These are phyloP conservation scores for Rhagophthalmus giganteus DNA, from an alignment of 2,888 invertebrate species.

Conservation along the genomic window DNA sequence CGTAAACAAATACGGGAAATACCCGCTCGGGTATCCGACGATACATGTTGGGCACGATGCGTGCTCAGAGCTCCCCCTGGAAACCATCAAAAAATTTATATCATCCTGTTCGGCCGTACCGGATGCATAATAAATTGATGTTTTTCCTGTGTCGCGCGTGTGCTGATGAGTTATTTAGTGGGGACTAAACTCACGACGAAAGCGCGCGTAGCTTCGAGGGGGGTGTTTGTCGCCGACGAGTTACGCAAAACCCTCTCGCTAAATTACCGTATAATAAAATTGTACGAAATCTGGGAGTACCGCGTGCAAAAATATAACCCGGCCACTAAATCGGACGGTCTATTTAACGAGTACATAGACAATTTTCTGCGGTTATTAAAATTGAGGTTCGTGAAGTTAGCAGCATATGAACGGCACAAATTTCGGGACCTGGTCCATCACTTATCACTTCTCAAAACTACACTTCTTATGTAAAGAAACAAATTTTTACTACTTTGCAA, in stretches of 20 bases:
- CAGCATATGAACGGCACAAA: too few species aligned
- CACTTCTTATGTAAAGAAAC: too few species aligned
- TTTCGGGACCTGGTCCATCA: too few species aligned
- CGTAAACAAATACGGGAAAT: conserved; percentile 22
- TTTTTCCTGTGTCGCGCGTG: neutral
- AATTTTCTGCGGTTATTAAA: too few species aligned
- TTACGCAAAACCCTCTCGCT: neutral
- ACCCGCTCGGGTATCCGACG: conserved; percentile 20
- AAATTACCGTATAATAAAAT: neutral
- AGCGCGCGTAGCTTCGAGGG: neutral
- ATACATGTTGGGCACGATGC: conserved; percentile 13
- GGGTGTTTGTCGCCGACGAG: conserved; percentile 2
- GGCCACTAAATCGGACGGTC: neutral
- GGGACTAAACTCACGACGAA: neutral
- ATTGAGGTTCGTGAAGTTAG: too few species aligned
- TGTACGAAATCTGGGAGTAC: conserved; percentile 3
- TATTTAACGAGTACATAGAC: conserved; percentile 22
- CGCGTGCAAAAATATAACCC: neutral
- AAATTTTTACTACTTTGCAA: too few species aligned
- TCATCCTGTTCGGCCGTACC: neutral
- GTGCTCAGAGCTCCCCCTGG: neutral
- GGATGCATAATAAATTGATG: neutral
- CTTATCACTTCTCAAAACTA: too few species aligned
- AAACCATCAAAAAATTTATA: neutral
- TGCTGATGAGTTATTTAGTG: neutral